Evolutionary conservation across 2,888 invertebrate genomes (phyloP), one percentile per base, ranked within the genome.

Genomic region (Mythimna impura): DNA sequence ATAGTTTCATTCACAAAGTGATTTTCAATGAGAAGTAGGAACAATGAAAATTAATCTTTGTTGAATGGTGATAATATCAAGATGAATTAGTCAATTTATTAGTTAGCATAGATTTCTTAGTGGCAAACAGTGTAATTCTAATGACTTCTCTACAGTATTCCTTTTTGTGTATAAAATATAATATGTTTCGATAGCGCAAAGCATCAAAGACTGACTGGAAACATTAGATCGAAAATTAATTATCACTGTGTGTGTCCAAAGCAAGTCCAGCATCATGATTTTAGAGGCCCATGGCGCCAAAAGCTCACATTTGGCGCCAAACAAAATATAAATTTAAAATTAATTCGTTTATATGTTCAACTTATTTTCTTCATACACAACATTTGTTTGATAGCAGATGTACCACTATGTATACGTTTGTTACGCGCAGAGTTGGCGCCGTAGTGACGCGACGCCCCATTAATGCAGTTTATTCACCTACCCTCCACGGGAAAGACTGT

Each of bases 401-500:
- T 58, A 50, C 57, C 64, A 57, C 40, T 64, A 64, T 12, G 57
- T 65, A 34, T 55, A 66, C 57, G 34, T 78, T 78, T 73, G 79
- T 73, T 71, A 83, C 84, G 76, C 82, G 82, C 81, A 76, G 64
- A 54, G 76, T 55, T 71, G 91, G 90, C 92, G 93, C 91, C 93
- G 71, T 81, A 55, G 71, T 76, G 93, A 87, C 93, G 90, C 91
- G 86, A 77, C 86, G 85, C 77, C 86, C 88, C 88, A 89, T 91
- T 90, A 92, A 89, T 92, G 90, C 90, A 94, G 92, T 93, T 93
- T 91, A 89, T 93, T 92, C 91, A 93, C 92, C 92, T 91, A 90
- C 86, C 85, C 83, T 87, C 71, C 55, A 78, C 70, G 76, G 81
- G 85, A 75, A 80, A 85, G 84, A 84, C 87, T 75, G 60, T 82